A percentile compares a stretch with the other conserved stretches of the same genome.
phyloP scores from a whole-genome alignment of 2,113 vertebrate species.

The Kryptolebias marmoratus region DNA sequence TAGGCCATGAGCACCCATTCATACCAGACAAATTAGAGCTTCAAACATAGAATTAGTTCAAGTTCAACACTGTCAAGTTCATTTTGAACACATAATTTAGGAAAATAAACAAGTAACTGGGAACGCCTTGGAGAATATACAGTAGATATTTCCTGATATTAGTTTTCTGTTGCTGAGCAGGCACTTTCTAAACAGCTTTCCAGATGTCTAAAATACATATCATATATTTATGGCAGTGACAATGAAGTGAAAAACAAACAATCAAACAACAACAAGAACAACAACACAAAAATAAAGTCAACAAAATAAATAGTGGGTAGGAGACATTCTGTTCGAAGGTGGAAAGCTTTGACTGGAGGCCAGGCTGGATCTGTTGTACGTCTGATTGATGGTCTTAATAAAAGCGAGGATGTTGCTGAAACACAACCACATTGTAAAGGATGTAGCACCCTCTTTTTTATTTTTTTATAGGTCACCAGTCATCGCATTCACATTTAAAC shows the following conservation, averaged over 20 bases:
- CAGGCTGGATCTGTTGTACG: constrained; percentile 70
- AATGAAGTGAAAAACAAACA: constrained; percentile 51
- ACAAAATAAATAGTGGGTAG: constrained; percentile 36
- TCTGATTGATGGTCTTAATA: constrained; percentile 61
- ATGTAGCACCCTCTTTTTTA: constrained; percentile 60
- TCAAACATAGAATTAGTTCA: constrained; percentile 58
- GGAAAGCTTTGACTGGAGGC: constrained; percentile 72
- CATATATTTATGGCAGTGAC: constrained; percentile 66
- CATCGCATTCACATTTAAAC: constrained; percentile 62
- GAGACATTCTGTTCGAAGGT: constrained; percentile 72
- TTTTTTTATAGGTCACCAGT: constrained; percentile 49
- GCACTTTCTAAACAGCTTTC: constrained; percentile 81
- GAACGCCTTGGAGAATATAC: constrained; percentile 66
- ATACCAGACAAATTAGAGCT: constrained; percentile 65
- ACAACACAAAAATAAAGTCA: constrained; percentile 53
- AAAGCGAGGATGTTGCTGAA: constrained; percentile 73
- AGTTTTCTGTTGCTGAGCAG: constrained; percentile 76
- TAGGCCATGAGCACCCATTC: constrained; percentile 68
- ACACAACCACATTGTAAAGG: constrained; percentile 70
- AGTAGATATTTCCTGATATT: constrained; percentile 77
- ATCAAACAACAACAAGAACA: neutral
- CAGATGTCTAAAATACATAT: constrained; percentile 68
- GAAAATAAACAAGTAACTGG: constrained; percentile 70
- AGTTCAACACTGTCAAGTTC: constrained; percentile 61
- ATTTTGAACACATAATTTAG: constrained; percentile 72